phyloP scores from a whole-genome alignment of 35 echinoderm and acorn worm genomes.

The Apostichopus parvimensis region DNA sequence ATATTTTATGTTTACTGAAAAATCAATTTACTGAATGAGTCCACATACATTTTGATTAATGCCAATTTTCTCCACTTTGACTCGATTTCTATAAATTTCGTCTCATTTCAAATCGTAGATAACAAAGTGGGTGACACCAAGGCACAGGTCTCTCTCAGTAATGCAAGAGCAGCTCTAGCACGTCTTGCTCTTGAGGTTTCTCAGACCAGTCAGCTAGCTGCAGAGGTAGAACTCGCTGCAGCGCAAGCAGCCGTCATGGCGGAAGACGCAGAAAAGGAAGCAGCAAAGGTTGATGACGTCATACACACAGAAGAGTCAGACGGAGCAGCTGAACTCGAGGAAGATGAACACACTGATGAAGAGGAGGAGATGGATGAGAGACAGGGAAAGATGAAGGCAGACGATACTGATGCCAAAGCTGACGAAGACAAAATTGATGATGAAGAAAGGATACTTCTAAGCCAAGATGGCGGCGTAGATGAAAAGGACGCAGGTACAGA shows the following conservation, averaged over 20 bases:
- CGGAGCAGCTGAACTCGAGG: slow-evolving; percentile 18
- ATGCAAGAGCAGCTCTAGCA: slow-evolving; percentile 61
- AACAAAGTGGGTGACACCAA: slow-evolving; percentile 52
- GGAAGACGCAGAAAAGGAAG: slow-evolving; percentile 51
- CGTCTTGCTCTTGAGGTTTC: slow-evolving; percentile 65
- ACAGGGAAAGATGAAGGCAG: neutral
- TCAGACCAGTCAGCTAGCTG: slow-evolving; percentile 63
- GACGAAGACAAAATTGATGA: neutral
- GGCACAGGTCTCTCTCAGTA: slow-evolving; percentile 51
- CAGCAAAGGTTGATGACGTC: slow-evolving; percentile 15
- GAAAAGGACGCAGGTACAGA: neutral
- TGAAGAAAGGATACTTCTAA: neutral
- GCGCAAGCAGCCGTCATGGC: slow-evolving; percentile 74
- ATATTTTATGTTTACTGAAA: too few relatives aligned
- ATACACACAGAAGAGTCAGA: slow-evolving; percentile 3
- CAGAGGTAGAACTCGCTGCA: slow-evolving; percentile 73
- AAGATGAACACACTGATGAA: slow-evolving; percentile 15
- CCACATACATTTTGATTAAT: too few relatives aligned
- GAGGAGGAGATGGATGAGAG: slow-evolving; percentile 32
- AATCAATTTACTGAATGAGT: too few relatives aligned
- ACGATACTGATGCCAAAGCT: neutral
- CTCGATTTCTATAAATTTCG: too few relatives aligned
- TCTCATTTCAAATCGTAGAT: neutral
- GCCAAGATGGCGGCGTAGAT: neutral
- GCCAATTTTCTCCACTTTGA: too few relatives aligned